A percentile compares a stretch with the other conserved stretches of the same genome.
Evolutionary conservation across 2,113 vertebrate genomes (phyloP).

Genomic region (Salvelinus namaycush): DNA sequence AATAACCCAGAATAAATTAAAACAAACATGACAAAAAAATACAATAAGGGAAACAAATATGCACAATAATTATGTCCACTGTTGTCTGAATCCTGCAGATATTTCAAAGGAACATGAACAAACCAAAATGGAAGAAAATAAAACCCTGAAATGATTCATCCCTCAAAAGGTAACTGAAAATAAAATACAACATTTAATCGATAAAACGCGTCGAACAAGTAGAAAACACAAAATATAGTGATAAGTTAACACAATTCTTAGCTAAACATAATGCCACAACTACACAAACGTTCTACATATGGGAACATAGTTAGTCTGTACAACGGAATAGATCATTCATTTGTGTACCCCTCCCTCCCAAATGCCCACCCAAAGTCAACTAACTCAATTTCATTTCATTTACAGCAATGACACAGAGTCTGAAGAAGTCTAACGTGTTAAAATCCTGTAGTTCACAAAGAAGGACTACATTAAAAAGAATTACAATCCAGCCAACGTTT

Average conservation of each 20-base stretch:
- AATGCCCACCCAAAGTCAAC: constrained; percentile 10
- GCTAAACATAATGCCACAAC: constrained; percentile 64
- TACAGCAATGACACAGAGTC: constrained; percentile 53
- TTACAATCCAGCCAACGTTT: constrained; percentile 65
- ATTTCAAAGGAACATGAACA: constrained; percentile 50
- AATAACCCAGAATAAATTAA: constrained; percentile 81
- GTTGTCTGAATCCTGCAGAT: constrained; percentile 82
- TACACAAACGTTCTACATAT: constrained; percentile 65
- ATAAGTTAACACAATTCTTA: constrained; percentile 52
- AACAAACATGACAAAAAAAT: constrained; percentile 59
- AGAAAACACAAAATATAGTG: constrained; percentile 41
- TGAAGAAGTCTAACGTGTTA: constrained; percentile 35
- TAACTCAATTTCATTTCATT: constrained; percentile 41
- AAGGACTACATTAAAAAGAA: constrained; percentile 63
- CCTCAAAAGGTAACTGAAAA: constrained; percentile 54
- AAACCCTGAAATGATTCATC: constrained; percentile 38
- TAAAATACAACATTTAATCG: constrained; percentile 29
- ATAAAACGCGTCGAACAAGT: constrained; percentile 36
- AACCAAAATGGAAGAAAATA: constrained; percentile 40
- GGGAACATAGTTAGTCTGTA: constrained; percentile 69
- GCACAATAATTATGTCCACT: constrained; percentile 68
- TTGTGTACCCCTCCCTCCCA: constrained; percentile 41
- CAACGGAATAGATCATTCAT: constrained; percentile 75
- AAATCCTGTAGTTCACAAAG: constrained; percentile 53
- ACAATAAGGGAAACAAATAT: constrained; percentile 87